Base-by-base conservation (phyloP, 2,888 invertebrate species). In the Napeogenes inachia region DNA sequence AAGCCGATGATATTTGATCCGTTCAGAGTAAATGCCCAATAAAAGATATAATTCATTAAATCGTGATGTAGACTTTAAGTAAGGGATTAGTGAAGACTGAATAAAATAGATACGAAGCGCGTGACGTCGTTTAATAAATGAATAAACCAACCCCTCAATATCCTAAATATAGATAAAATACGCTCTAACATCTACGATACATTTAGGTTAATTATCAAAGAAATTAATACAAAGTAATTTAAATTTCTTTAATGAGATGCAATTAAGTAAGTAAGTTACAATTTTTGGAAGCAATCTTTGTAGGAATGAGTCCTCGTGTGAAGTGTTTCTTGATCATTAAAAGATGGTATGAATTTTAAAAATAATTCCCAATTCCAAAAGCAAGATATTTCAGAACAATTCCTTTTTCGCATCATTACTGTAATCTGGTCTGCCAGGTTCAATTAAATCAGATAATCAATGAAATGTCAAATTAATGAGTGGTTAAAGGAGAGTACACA, bases 11-110 rank as follows among this genome's bases (percentile, higher is more conserved):
- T 8, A 10, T 42, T 42, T 12, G 42, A 42, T 42, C 12, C 8
- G 10, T 42, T 42, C 12, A 42, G 42, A 42, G 10, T 10, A 12
- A 42, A 35, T 35, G 42, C 10, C 10, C 12, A 42, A 42, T n/a
- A 50, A 53, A 30, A 53, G 33, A 38, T 32, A 58, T 58, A 50
- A 58, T 42, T 47, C 54, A 58, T 58, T 60, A 42, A 61, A 58
- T 60, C 69, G 64, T 72, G 70, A 50, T 47, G 60, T 57, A 60
- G 67, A 69, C 63, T 69, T 68, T 61, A 47, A 67, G 68, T 66
- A 61, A 56, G 47, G 68, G 71, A 71, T 50, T 71, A 70, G 54
- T 54, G 21, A 59, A 53, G 63, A 61, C 61, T 60, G 63, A 67
- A 66, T 64, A 62, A 64, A 65, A 61, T 54, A 62, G 68, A 63